Percentiles rank a stretch among this genome's conserved stretches.
These are phyloP conservation scores for Chouioia cunea DNA, from an alignment of 2,888 invertebrate genomes.

Conservation along the genomic window DNA sequence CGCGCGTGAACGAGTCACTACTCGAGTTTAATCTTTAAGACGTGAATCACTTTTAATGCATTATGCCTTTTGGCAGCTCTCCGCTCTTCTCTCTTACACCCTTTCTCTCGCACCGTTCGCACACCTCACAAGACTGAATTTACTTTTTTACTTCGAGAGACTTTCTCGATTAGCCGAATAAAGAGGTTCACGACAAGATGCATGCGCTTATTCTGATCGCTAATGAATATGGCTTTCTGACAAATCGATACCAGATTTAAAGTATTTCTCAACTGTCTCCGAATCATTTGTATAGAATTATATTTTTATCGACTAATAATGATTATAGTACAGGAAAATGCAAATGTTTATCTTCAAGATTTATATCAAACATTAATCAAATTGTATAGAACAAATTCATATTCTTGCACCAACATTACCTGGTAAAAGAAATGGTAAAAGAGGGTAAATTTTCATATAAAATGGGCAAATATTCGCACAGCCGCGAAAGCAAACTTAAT, in stretches of 20 bases:
- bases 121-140: not conserved
- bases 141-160: not conserved
- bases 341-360: too few relatives aligned
- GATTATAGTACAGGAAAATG: too few relatives aligned
- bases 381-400: too few relatives aligned
- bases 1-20: not conserved
- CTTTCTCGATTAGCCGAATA: constrained; percentile 14
- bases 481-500: constrained; percentile 19
- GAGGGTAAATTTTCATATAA: too few relatives aligned
- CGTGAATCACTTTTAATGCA: constrained; percentile 24
- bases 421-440: too few relatives aligned
- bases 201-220: constrained; percentile 20
- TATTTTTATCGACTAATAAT: too few relatives aligned
- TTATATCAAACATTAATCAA: too few relatives aligned
- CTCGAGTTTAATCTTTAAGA: constrained; percentile 7
- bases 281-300: too few relatives aligned
- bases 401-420: too few relatives aligned
- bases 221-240: constrained; percentile 15
- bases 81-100: not conserved
- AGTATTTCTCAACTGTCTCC: too few relatives aligned
- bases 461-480: not conserved
- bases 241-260: constrained; percentile 1
- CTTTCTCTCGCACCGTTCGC: not conserved
- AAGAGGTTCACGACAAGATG: constrained; percentile 7
- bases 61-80: not conserved